Conservation (phyloP, 2,113 vertebrate species). For the Poecilia latipinna region DNA sequence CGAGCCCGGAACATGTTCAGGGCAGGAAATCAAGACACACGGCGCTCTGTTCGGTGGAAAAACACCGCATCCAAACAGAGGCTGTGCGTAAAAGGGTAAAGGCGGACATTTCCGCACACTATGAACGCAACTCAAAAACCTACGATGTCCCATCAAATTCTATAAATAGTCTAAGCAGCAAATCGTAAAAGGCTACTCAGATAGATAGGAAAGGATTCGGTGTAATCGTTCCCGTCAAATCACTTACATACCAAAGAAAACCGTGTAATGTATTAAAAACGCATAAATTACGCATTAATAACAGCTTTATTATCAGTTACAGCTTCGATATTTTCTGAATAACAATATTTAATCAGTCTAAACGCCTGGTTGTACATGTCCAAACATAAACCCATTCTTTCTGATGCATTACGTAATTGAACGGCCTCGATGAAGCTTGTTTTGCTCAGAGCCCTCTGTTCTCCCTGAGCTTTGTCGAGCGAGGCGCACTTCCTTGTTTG, state of each 20-base stretch:
- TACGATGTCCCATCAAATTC: background rate
- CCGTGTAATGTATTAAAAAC: background rate
- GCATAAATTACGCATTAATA: background rate
- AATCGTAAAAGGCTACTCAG: background rate
- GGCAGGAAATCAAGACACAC: constrained; percentile 30
- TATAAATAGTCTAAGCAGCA: background rate
- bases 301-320: background rate
- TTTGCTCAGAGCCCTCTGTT: constrained; percentile 31
- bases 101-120: background rate
- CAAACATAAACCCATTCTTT: constrained; percentile 8
- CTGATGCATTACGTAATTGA: constrained; percentile 75
- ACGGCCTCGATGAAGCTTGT: constrained; percentile 46
- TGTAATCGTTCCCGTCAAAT: background rate
- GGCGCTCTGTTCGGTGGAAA: constrained; percentile 12
- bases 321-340: background rate
- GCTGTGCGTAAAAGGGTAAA: background rate
- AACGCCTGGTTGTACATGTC: background rate
- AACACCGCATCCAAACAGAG: background rate
- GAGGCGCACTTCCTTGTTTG: constrained; percentile 76
- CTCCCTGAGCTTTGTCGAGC: constrained; percentile 34
- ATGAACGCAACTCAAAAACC: background rate
- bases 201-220: background rate
- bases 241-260: background rate
- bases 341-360: background rate
- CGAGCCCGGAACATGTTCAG: constrained; percentile 50